phyloP scores from a whole-genome alignment of 2,888 invertebrate genomes.

The Morpho achilles region DNA sequence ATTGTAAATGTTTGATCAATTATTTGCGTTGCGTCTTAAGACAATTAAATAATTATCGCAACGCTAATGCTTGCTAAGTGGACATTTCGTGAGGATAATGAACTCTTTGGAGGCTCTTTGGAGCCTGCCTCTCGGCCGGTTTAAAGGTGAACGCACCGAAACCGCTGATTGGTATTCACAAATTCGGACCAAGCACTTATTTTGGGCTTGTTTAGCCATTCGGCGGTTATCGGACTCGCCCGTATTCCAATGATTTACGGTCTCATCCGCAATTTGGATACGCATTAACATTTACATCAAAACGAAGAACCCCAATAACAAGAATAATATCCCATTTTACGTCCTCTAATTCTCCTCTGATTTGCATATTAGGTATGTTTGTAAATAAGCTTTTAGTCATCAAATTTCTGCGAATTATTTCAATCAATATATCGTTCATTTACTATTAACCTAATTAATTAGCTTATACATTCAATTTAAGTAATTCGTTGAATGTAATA shows the following conservation, averaged over 20 bases:
- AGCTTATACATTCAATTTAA: constrained; percentile 12
- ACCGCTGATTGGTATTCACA: constrained; percentile 58
- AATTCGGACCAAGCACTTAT: constrained; percentile 55
- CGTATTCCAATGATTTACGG: constrained; percentile 50
- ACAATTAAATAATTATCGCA: constrained; percentile 29
- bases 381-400: constrained; percentile 14
- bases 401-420: constrained; percentile 9
- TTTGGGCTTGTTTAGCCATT: constrained; percentile 61
- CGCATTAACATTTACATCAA: constrained; percentile 29
- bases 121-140: constrained; percentile 62
- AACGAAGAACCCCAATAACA: constrained; percentile 26
- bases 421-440: constrained; percentile 27
- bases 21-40: not conserved
- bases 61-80: constrained; percentile 45
- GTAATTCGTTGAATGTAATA: not conserved
- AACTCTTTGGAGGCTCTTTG: constrained; percentile 48
- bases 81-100: constrained; percentile 66
- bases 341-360: constrained; percentile 23
- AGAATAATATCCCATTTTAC: constrained; percentile 22
- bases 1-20: not conserved
- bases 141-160: constrained; percentile 71
- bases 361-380: constrained; percentile 22
- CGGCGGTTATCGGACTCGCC: constrained; percentile 65
- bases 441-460: constrained; percentile 47
- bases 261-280: constrained; percentile 42